Conservation (phyloP, 2,888 invertebrate species). For the Terebella lapidaria region DNA sequence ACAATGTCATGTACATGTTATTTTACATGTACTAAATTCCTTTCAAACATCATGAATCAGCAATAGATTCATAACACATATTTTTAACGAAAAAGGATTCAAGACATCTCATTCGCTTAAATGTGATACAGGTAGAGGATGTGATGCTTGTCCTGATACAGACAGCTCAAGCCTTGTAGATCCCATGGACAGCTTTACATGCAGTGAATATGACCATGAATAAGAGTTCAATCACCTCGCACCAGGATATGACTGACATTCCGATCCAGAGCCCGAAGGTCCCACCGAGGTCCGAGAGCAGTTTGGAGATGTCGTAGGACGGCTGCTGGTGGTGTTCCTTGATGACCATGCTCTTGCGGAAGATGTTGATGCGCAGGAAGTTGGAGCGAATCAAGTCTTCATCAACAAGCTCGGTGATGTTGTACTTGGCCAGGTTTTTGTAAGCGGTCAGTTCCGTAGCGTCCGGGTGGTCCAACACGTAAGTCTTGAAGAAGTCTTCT, state of each 20-base stretch:
- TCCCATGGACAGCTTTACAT: not conserved
- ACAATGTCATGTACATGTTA: too few species aligned
- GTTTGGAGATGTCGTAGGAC: slow-evolving; percentile 7
- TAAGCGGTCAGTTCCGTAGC: slow-evolving; percentile 5
- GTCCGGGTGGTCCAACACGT: slow-evolving; percentile 6
- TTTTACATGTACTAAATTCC: too few species aligned
- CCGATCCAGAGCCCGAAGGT: slow-evolving; percentile 17
- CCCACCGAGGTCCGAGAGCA: slow-evolving; percentile 15
- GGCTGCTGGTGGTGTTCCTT: slow-evolving; percentile 6
- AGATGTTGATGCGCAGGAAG: slow-evolving; percentile 15
- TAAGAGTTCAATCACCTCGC: slow-evolving; percentile 12
- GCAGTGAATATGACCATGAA: not conserved
- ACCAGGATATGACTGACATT: slow-evolving; percentile 15
- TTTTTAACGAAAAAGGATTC: too few species aligned
- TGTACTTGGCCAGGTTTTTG: slow-evolving; percentile 3
- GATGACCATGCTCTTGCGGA: slow-evolving; percentile 4
- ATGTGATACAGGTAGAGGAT: too few species aligned
- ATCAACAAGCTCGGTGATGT: slow-evolving; percentile 6
- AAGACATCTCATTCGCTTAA: too few species aligned
- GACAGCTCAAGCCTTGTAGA: too few species aligned
- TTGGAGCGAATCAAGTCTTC: slow-evolving; percentile 10
- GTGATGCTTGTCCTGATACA: too few species aligned
- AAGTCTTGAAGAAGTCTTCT: slow-evolving; percentile 8
- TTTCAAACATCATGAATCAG: too few species aligned
- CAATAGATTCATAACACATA: too few species aligned